Conservation (phyloP, 2,113 vertebrate genomes). For the Tetraodon nigroviridis region DNA sequence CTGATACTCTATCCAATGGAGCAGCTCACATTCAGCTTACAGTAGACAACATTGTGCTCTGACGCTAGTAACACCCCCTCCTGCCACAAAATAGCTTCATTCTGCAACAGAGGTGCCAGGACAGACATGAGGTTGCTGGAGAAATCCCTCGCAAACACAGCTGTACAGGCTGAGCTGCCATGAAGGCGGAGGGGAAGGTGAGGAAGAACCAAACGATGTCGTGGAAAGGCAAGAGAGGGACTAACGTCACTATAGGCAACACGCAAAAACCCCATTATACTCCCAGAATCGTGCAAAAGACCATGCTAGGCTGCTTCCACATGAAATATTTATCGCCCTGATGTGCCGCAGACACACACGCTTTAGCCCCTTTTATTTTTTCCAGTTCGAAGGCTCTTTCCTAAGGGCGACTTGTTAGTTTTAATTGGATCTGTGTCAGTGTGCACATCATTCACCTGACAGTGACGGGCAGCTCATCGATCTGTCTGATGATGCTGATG, state of each 20-base stretch:
- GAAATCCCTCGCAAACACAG: too few species aligned
- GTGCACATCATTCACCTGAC: slow-evolving; percentile 35
- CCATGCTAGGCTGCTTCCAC: slow-evolving; percentile 43
- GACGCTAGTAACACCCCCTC: slow-evolving; percentile 31
- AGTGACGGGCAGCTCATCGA: slow-evolving; percentile 25
- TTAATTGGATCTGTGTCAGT: slow-evolving; percentile 44
- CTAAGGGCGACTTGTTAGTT: slow-evolving; percentile 18
- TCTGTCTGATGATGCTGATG: slow-evolving; percentile 37
- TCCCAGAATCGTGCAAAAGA: slow-evolving; percentile 25
- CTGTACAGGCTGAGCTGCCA: slow-evolving; percentile 14
- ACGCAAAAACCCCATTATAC: slow-evolving; percentile 36
- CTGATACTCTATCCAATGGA: slow-evolving; percentile 42
- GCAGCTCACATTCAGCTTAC: slow-evolving; percentile 59
- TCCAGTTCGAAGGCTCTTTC: slow-evolving; percentile 6
- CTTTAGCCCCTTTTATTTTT: slow-evolving; percentile 25
- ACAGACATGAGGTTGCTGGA: slow-evolving; percentile 27
- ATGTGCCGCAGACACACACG: slow-evolving; percentile 31
- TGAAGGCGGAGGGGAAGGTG: slow-evolving; percentile 4
- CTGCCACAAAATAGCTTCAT: too few species aligned
- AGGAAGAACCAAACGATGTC: slow-evolving; percentile 38
- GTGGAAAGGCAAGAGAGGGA: slow-evolving; percentile 30
- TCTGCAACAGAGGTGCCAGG: slow-evolving; percentile 25
- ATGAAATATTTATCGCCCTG: slow-evolving; percentile 67
- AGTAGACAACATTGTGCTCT: slow-evolving; percentile 43
- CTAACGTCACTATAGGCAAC: neutral